Evolutionary conservation across 2,888 invertebrate genomes (phyloP).

Genomic region (Nomada ferruginata): DNA sequence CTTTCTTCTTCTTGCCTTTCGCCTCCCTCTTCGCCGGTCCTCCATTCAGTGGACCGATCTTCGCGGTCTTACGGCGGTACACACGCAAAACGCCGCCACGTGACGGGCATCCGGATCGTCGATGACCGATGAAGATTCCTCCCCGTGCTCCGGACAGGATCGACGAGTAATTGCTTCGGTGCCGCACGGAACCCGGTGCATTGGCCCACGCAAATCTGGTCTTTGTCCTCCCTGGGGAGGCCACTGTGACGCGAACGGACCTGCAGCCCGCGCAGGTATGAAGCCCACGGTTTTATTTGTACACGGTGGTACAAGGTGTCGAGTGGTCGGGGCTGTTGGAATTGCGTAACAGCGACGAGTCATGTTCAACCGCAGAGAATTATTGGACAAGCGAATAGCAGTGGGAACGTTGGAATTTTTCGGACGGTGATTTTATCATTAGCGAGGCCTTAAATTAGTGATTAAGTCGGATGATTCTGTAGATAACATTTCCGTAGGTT

Average conservation of each 20-base stretch:
- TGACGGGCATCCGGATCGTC: slow-evolving; percentile 79
- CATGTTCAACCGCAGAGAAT: background rate
- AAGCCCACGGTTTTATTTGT: slow-evolving; percentile 18
- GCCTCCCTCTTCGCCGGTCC: slow-evolving; percentile 41
- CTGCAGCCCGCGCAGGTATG: background rate
- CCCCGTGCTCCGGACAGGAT: slow-evolving; percentile 60
- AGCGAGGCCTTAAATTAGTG: no score
- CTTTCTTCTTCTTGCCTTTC: slow-evolving; percentile 39
- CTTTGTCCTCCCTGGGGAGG: slow-evolving; percentile 54
- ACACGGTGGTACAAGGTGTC: slow-evolving; percentile 15
- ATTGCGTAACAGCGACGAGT: background rate
- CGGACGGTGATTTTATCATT: no score
- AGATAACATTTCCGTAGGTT: no score
- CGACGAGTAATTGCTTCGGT: slow-evolving; percentile 69
- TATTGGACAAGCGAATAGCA: no score
- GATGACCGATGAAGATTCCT: slow-evolving; percentile 72
- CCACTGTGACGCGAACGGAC: slow-evolving; percentile 16
- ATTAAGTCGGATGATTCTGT: no score
- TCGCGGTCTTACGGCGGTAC: slow-evolving; percentile 70
- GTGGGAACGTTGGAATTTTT: no score
- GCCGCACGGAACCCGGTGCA: slow-evolving; percentile 59
- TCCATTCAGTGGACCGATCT: slow-evolving; percentile 68
- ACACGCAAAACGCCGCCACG: slow-evolving; percentile 80
- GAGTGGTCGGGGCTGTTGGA: background rate
- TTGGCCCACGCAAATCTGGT: slow-evolving; percentile 72